Conservation (phyloP, 2,888 invertebrate species). For the Diaprepes abbreviatus region DNA sequence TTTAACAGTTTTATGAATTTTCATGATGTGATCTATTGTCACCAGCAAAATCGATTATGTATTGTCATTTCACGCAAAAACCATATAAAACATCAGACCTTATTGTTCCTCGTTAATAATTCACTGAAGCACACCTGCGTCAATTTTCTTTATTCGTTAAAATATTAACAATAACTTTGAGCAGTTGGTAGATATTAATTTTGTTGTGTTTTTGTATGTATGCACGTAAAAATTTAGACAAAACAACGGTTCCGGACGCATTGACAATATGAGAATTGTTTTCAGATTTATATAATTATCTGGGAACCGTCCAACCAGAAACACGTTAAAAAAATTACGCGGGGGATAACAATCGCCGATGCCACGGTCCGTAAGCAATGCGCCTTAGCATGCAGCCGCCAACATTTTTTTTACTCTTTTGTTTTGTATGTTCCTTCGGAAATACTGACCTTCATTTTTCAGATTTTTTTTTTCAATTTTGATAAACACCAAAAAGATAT, state of each 20-base stretch:
- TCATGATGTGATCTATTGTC: too few species aligned
- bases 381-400: conserved; percentile 41
- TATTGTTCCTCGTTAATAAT: conserved; percentile 44
- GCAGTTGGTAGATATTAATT: conserved; percentile 41
- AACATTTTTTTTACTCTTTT: conserved; percentile 18
- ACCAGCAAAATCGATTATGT: conserved; percentile 23
- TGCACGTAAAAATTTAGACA: conserved; percentile 38
- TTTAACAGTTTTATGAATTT: too few species aligned
- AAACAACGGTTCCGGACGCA: conserved; percentile 52
- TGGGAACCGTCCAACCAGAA: conserved; percentile 46
- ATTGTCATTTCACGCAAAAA: conserved; percentile 27
- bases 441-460: conserved; percentile 2
- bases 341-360: conserved; percentile 48
- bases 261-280: conserved; percentile 56
- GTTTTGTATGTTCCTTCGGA: neutral
- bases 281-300: conserved; percentile 58
- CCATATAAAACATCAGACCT: conserved; percentile 1
- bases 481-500: too few species aligned
- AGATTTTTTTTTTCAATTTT: neutral
- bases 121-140: conserved; percentile 53
- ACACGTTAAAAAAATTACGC: conserved; percentile 45
- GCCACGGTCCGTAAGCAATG: conserved; percentile 46
- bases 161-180: conserved; percentile 46
- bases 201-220: conserved; percentile 33
- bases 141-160: conserved; percentile 53